phyloP scores from a whole-genome alignment of 2,888 invertebrate genomes.

The Stenurella melanura region DNA sequence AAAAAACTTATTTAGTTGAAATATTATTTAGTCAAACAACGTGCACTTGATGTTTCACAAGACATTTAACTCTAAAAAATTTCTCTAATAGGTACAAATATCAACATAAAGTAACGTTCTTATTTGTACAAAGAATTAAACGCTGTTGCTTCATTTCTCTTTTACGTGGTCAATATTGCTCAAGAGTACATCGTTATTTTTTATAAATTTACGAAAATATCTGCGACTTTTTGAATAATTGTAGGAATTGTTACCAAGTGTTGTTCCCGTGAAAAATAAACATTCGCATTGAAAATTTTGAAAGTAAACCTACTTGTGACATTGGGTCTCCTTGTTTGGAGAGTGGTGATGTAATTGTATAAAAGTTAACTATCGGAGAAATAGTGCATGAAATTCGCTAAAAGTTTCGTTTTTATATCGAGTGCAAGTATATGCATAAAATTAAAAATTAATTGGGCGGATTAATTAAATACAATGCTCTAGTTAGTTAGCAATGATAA shows the following conservation, averaged over 20 bases:
- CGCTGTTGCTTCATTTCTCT: slow-evolving; percentile 8
- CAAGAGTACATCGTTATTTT: background rate
- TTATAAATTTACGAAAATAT: background rate
- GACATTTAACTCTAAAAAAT: background rate
- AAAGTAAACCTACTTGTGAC: slow-evolving; percentile 38
- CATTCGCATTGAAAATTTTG: slow-evolving; percentile 31
- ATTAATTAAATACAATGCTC: background rate
- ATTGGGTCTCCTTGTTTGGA: slow-evolving; percentile 37
- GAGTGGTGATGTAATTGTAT: slow-evolving; percentile 27
- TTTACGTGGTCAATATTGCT: background rate
- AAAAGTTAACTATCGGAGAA: slow-evolving; percentile 29
- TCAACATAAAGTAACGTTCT: background rate
- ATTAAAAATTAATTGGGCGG: too few species aligned
- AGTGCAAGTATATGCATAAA: slow-evolving; percentile 6
- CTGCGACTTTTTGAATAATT: background rate
- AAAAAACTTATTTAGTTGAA: background rate
- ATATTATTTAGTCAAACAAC: background rate
- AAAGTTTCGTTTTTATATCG: slow-evolving; percentile 24
- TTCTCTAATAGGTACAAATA: background rate
- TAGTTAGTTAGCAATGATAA: too few species aligned
- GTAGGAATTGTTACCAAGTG: slow-evolving; percentile 14
- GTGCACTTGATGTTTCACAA: background rate
- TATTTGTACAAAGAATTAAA: slow-evolving; percentile 12
- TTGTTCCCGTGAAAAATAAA: background rate
- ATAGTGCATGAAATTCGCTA: slow-evolving; percentile 32